These are phyloP conservation scores for Chloroceryle inda DNA, from an alignment of 2,797 vertebrate genomes.

Conservation along the genomic window DNA sequence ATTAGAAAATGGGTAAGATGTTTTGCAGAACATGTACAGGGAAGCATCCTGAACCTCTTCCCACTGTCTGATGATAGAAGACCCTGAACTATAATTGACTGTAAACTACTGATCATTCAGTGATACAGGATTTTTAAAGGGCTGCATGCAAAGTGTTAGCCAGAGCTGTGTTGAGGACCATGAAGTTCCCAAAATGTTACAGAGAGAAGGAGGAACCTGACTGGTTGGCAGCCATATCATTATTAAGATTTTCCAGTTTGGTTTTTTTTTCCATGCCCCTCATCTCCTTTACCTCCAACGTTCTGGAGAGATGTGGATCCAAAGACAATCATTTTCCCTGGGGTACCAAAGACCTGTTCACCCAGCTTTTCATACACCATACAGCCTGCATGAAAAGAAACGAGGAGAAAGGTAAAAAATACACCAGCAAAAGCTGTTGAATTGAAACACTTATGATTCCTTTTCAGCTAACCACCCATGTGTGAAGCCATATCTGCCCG, in stretches of 20 bases:
- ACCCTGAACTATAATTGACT: not conserved
- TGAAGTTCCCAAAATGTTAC: not conserved
- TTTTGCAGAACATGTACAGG: not conserved
- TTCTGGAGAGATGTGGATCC: slow-evolving; percentile 86
- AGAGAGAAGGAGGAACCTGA: not conserved
- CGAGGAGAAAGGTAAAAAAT: not conserved
- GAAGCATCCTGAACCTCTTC: not conserved
- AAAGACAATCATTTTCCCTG: slow-evolving; percentile 83
- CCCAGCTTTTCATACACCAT: slow-evolving; percentile 87
- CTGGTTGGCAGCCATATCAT: not conserved
- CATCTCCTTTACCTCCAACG: slow-evolving; percentile 79
- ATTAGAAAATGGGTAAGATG: slow-evolving; percentile 55
- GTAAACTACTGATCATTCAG: not conserved
- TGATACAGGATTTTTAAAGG: not conserved
- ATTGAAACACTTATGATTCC: not conserved
- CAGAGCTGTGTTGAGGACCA: not conserved
- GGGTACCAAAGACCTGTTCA: slow-evolving; percentile 82
- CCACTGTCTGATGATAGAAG: not conserved
- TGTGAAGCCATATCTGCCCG: not conserved
- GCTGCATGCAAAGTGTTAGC: not conserved
- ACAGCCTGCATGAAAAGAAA: slow-evolving; percentile 74
- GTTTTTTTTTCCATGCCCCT: not conserved
- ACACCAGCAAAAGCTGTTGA: not conserved
- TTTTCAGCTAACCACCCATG: not conserved
- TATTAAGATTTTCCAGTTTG: not conserved